Evolutionary conservation across 2,113 vertebrate genomes (phyloP).

Genomic region (Chiloscyllium plagiosum): DNA sequence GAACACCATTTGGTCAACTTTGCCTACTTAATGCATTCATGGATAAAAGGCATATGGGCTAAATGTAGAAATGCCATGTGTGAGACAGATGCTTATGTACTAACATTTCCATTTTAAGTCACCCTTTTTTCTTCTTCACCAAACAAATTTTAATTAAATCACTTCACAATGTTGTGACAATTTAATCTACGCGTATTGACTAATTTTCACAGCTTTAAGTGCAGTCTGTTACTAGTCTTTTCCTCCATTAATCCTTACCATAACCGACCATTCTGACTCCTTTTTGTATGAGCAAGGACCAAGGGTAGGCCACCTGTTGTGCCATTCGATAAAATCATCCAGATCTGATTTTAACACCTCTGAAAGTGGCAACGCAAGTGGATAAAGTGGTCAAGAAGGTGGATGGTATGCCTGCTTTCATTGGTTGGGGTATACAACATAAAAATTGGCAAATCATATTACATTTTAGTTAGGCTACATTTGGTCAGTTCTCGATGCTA

Average conservation of each 20-base stretch:
- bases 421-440: too few species aligned
- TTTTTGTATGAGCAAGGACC: too few species aligned
- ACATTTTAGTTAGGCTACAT: too few species aligned
- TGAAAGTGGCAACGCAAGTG: too few species aligned
- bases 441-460: too few species aligned
- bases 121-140: not conserved
- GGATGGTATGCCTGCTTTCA: too few species aligned
- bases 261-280: too few species aligned
- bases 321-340: too few species aligned
- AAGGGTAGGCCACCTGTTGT: too few species aligned
- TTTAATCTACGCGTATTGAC: not conserved
- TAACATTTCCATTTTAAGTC: not conserved
- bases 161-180: not conserved
- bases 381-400: too few species aligned
- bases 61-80: not conserved
- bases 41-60: not conserved
- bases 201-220: not conserved
- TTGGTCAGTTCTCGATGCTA: too few species aligned
- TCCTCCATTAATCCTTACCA: not conserved
- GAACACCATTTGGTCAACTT: not conserved
- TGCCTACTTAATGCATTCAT: not conserved
- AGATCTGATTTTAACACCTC: too few species aligned
- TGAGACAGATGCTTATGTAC: not conserved
- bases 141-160: not conserved
- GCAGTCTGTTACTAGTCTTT: not conserved